phyloP scores from a whole-genome alignment of 1,140 invertebrate species.

The Drosophila rufa region DNA sequence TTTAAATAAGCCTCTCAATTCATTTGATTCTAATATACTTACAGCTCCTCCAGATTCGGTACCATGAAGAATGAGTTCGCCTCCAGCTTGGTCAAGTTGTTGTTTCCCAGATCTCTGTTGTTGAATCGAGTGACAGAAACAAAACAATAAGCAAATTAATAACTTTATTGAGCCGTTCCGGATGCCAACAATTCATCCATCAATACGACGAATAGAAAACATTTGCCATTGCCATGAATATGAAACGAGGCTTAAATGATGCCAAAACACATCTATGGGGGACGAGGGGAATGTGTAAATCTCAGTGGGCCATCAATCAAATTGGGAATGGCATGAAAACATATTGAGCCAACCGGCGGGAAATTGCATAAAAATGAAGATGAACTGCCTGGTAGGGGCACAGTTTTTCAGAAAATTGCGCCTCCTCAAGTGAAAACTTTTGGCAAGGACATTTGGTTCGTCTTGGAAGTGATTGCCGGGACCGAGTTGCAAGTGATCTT shows the following conservation, averaged over 20 bases:
- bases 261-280: constrained; percentile 31
- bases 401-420: constrained; percentile 9
- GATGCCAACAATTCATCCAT: constrained; percentile 54
- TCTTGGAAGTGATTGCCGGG: constrained; percentile 30
- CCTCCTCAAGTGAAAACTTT: constrained; percentile 18
- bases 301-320: constrained; percentile 70
- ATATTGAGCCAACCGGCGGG: constrained; percentile 51
- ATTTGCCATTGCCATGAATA: constrained; percentile 58
- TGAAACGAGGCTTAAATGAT: constrained; percentile 57
- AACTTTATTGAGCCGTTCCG: constrained; percentile 34
- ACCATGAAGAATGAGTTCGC: constrained; percentile 85
- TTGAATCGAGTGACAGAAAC: constrained; percentile 41
- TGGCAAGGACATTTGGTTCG: constrained; percentile 4
- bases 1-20: background rate
- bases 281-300: constrained; percentile 14
- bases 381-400: constrained; percentile 57
- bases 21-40: constrained; percentile 71
- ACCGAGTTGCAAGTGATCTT: constrained; percentile 41
- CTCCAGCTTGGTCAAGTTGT: constrained; percentile 86
- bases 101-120: constrained; percentile 84
- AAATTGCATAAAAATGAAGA: constrained; percentile 76
- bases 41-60: constrained; percentile 86
- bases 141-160: constrained; percentile 63
- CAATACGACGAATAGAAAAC: constrained; percentile 57
- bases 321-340: constrained; percentile 37